A percentile compares a stretch with the other conserved stretches of the same genome.
phyloP scores from a whole-genome alignment of 2,113 vertebrate species.

The Zosterops hypoxanthus region DNA sequence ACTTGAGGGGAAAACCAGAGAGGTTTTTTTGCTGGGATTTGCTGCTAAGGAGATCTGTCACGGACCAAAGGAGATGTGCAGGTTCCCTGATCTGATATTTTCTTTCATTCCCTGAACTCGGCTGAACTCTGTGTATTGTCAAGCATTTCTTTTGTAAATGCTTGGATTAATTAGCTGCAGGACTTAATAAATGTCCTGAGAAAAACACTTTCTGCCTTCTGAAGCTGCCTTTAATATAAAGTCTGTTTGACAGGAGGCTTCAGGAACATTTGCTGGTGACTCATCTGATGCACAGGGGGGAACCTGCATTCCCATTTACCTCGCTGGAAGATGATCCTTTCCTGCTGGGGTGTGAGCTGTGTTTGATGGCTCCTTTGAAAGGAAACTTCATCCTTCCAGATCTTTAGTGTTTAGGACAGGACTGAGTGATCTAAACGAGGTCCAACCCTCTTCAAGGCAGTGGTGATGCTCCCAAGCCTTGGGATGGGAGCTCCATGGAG shows the following conservation, averaged over 20 bases:
- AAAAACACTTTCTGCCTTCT: slow-evolving; percentile 3
- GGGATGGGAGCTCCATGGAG: not conserved
- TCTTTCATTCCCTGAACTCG: not conserved
- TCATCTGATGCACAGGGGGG: not conserved
- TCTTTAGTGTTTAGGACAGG: not conserved
- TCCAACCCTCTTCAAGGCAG: not conserved
- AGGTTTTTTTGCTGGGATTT: not conserved
- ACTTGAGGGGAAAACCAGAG: not conserved
- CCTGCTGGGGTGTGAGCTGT: not conserved
- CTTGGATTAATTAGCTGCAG: slow-evolving; percentile 30
- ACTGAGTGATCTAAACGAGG: not conserved
- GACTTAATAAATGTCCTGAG: not conserved
- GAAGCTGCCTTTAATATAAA: not conserved
- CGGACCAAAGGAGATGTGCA: not conserved
- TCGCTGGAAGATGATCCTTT: not conserved
- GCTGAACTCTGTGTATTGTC: not conserved
- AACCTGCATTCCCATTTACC: not conserved
- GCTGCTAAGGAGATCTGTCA: not conserved
- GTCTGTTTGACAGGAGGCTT: slow-evolving; percentile 7
- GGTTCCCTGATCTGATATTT: not conserved
- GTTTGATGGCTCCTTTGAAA: not conserved
- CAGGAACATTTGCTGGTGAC: not conserved
- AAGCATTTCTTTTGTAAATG: not conserved
- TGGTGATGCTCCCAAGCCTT: not conserved
- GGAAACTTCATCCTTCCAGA: not conserved